Base-by-base conservation (phyloP, 2,113 vertebrate species). In the Salvator merianae region DNA sequence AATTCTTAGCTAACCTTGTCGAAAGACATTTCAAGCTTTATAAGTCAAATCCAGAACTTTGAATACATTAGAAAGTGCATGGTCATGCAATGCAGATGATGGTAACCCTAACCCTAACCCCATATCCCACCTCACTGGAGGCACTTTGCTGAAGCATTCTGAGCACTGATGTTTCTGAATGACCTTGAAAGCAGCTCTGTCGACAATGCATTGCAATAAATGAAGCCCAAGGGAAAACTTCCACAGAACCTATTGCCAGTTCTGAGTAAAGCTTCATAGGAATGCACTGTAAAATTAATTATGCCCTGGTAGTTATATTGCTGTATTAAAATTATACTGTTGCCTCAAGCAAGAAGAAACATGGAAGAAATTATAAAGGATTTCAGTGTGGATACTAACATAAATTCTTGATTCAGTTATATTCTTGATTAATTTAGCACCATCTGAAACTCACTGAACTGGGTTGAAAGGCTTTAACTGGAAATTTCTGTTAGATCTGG, bases 401-500 rank as follows among this genome's bases (percentile, higher is more conserved):
- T 14, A 75, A 87, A 71, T 43, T 82, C 2, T 43, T 36, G 24
- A 30, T 30, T 20, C 62, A 63, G 38, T 68, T 79, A 10, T 68
- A 68, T 68, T 68, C 18, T 13, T 68, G 9, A 65, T 74, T 50
- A 74, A 47, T 81, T 84, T 86, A 79, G 20, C 36, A 32, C 18
- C 24, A 40, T 71, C 38, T 7, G 32, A 63, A 62, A 71, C 24
- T 40, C 32, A 28, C 24, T 71, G 13, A 79, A 62, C 34, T 26
- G 20, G 36, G 5, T 77, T 43, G 20, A 72, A 36, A 34, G 4
- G 24, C 5, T 24, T n/a, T 74, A 10, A 0, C 0, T 30, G 30
- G 9, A 74, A 53, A 4, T 81, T 91, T 88, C 63, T 70, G 53
- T 87, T 89, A 47, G 2, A 34, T 53, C 7, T 81, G 43, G 86